Evolutionary conservation across 2,113 vertebrate genomes (phyloP), one percentile per base, ranked within the genome.

Genomic region (Ascaphus truei): DNA sequence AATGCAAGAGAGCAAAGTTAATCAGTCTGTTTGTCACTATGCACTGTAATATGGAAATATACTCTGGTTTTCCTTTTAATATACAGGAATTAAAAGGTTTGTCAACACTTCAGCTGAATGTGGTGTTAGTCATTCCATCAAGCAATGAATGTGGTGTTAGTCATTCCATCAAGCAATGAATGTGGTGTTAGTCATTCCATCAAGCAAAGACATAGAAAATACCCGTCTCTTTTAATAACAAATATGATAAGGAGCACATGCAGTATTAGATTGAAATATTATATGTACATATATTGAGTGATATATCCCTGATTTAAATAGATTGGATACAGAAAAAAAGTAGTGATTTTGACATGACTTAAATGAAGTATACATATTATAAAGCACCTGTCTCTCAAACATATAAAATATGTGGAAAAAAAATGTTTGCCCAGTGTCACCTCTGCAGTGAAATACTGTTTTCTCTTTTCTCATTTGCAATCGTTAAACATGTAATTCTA

Each of bases 41-140:
- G 6, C 12, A 16, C 41, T 51, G 55, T 25, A 16, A 27, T 50
- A 33, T 6, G 51, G 45, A 18, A 37, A 10, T 36, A 26, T 36
- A n/a, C 48, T 18, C 11, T 37, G 5, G 23, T 26, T 50, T 26
- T 33, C 45, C 51, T 31, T 51, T 59, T 69, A 59, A 18, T 39
- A 69, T 60, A 43, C 66, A 60, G 31, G 22, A 58, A 69, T 69
- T 50, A 27, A 57, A 33, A 45, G 47, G 20, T 23, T 48, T 58
- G 53, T 60, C 55, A 60, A 39, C 56, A 39, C 55, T 59, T 58
- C 31, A 51, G 43, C 29, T 20, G 41, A 51, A 37, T 51, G 22
- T 9, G 30, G n/a, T 41, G 33, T 26, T 51, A 51, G 30, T 50
- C 45, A 36, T 50, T 63, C 47, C n/a, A n/a, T n/a, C n/a, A n/a